Percentiles rank a stretch among this genome's conserved stretches.
phyloP scores from a whole-genome alignment of 2,888 invertebrate genomes.

The Andricus quercusramuli region DNA sequence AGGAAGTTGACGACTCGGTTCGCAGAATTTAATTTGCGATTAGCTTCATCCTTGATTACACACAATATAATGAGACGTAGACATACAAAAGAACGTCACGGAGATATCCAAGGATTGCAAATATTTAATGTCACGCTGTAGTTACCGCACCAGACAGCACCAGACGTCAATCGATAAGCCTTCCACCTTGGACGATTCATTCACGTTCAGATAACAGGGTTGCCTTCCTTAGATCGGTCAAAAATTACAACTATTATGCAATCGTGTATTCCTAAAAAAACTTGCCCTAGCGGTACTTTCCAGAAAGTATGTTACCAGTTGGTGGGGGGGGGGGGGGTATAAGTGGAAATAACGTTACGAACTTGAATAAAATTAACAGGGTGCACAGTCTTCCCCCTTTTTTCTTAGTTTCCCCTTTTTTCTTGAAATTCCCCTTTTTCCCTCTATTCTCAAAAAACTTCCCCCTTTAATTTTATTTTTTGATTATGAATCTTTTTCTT shows the following conservation, averaged over 20 bases:
- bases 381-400: no score
- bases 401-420: no score
- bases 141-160: constrained; percentile 22
- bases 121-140: constrained; percentile 9
- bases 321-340: no score
- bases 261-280: no score
- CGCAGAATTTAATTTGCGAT: background rate
- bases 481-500: no score
- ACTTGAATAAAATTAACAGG: no score
- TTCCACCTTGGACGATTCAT: constrained; percentile 28
- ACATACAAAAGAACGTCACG: background rate
- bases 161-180: constrained; percentile 34
- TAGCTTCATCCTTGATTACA: background rate
- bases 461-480: no score
- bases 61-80: background rate
- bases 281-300: no score
- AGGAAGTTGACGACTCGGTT: background rate
- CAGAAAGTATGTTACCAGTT: no score
- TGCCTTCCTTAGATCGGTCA: background rate
- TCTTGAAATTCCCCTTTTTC: no score
- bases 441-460: no score
- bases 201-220: constrained; percentile 30
- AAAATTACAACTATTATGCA: background rate
- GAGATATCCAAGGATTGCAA: constrained; percentile 15
- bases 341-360: no score